Conservation (phyloP, 64 coral and sea anemone genomes). For the Porites lutea region DNA sequence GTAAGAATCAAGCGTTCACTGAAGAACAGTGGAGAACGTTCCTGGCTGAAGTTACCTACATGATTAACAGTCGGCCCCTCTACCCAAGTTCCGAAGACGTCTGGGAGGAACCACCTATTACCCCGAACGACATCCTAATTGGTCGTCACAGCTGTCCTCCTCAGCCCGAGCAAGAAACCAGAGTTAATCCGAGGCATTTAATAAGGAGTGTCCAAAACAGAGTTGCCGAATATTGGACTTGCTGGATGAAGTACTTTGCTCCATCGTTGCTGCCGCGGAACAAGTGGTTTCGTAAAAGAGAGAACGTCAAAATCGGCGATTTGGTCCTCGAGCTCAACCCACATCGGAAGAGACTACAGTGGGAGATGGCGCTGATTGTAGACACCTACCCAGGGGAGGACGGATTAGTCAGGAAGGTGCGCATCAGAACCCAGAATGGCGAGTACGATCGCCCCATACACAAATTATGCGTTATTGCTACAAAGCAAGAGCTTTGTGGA, state of each 20-base stretch:
- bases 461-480: constrained; percentile 48
- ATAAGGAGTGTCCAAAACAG: constrained; percentile 49
- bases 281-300: constrained; percentile 59
- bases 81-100: constrained; percentile 71
- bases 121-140: constrained; percentile 50
- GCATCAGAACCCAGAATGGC: constrained; percentile 44
- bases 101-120: constrained; percentile 67
- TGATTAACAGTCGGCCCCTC: too few relatives aligned
- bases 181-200: constrained; percentile 72
- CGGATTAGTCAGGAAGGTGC: constrained; percentile 41
- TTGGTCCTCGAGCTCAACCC: constrained; percentile 57
- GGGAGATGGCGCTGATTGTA: constrained; percentile 73
- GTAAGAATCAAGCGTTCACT: too few relatives aligned
- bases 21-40: too few relatives aligned
- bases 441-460: constrained; percentile 80
- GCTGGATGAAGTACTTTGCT: constrained; percentile 69
- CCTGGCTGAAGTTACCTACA: too few relatives aligned
- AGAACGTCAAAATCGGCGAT: constrained; percentile 73
- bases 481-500: constrained; percentile 45
- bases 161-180: constrained; percentile 43
- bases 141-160: constrained; percentile 26
- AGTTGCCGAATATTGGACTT: constrained; percentile 56
- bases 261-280: constrained; percentile 61
- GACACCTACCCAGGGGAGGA: constrained; percentile 52
- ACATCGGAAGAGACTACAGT: constrained; percentile 51